Conservation (phyloP, 92 coral and sea anemone genomes). For the Phymanthus crucifer region DNA sequence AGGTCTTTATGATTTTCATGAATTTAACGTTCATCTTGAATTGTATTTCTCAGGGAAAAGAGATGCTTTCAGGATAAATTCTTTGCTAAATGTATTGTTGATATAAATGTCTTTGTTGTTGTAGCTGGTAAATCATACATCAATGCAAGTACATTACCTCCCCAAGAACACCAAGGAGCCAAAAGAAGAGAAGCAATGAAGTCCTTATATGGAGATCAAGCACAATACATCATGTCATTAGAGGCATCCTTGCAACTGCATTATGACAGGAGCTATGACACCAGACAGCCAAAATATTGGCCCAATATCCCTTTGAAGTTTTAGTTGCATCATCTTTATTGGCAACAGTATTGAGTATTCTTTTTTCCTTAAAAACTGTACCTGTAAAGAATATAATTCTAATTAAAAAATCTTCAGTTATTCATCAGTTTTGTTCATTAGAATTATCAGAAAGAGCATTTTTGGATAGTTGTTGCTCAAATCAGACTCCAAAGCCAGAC, state of each 20-base stretch:
- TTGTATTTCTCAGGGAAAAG: too few species aligned
- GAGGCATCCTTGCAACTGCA: slow-evolving; percentile 86
- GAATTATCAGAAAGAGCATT: too few species aligned
- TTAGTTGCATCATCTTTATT: slow-evolving; percentile 13
- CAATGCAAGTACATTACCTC: slow-evolving; percentile 80
- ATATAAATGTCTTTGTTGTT: slow-evolving; percentile 3
- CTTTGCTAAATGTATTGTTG: too few species aligned
- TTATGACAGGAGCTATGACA: slow-evolving; percentile 84
- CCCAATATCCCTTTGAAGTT: slow-evolving; percentile 97
- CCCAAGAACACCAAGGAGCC: slow-evolving; percentile 83
- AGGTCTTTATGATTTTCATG: too few species aligned
- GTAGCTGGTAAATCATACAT: slow-evolving; percentile 73
- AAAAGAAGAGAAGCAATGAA: slow-evolving; percentile 83
- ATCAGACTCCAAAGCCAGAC: too few species aligned
- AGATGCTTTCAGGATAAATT: too few species aligned
- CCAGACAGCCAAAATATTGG: slow-evolving; percentile 90
- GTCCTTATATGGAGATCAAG: slow-evolving; percentile 75
- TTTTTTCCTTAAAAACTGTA: neutral
- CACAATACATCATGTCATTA: slow-evolving; percentile 71
- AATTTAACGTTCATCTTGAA: too few species aligned
- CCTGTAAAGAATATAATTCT: neutral
- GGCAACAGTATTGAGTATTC: neutral
- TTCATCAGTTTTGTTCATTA: too few species aligned
- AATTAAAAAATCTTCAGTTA: too few species aligned
- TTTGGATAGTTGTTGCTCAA: too few species aligned